Evolutionary conservation across 2,113 vertebrate species (phyloP), one percentile per base, ranked within the genome.

Genomic region (Morone chrysops): DNA sequence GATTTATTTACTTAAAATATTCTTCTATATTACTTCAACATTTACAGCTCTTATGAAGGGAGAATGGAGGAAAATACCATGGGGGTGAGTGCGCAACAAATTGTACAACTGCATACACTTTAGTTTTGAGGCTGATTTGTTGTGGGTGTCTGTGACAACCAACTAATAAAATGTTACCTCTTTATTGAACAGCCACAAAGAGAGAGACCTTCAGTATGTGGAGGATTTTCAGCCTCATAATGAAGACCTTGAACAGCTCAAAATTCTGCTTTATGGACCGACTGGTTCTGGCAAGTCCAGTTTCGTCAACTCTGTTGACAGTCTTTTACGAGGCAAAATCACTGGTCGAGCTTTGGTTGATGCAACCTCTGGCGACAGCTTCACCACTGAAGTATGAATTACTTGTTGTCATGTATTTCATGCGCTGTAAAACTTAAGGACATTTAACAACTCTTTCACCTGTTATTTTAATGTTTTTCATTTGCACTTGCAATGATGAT

Each of bases 301-400:
- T 13, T 91, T 93, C 78, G 70, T 92, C 70, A 91, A 87, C 75
- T 87, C 92, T 62, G 87, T 91, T 4, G 70, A 84, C 8, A 86
- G 61, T 4, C 18, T 67, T 69, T 67, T 89, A 38, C 20, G 56
- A 56, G 66, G 57, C 8, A 74, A 66, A 66, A 0, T 87, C 2
- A 11, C 41, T 1, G 16, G 0, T 25, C 67, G n/a, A 45, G 86
- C 47, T 53, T 0, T 4, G 43, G 17, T 59, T 40, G 82, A 91
- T 59, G 40, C 68, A 20, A 0, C 1, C 7, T 0, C 2, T 36
- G 8, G 8, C 7, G 5, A 0, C 0, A 86, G 71, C 61, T 89
- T 73, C 14, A 92, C 87, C 0, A 6, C 0, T 11, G 40, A 40
- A 0, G 86, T 90, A 75, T 14, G 61, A 68, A 45, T 5, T 1